Percentiles rank a stretch among this genome's conserved stretches.
Conservation (phyloP, 2,113 vertebrate species). For the Trogon melanurus region DNA sequence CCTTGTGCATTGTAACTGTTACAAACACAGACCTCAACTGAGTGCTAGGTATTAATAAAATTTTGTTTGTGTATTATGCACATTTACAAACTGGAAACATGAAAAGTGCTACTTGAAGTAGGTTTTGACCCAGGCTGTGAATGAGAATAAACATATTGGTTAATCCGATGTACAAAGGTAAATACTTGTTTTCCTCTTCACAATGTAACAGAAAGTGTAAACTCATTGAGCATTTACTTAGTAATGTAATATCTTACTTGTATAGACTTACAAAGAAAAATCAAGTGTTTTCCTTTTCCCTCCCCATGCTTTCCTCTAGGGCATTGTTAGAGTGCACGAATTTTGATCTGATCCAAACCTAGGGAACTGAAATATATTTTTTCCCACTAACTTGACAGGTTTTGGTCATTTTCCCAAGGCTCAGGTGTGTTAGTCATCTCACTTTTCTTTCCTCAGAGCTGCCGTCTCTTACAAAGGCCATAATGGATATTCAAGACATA, state of each 20-base stretch:
- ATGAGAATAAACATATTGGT: background rate
- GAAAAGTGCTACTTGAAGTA: background rate
- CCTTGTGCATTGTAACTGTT: background rate
- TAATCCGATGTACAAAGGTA: background rate
- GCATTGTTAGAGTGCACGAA: background rate
- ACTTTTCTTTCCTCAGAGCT: background rate
- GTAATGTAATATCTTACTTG: background rate
- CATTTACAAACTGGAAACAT: background rate
- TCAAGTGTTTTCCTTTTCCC: constrained; percentile 7
- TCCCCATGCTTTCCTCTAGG: constrained; percentile 31
- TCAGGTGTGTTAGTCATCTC: background rate
- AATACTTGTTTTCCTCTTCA: background rate
- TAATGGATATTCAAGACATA: background rate
- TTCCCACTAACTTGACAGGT: background rate
- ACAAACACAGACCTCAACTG: background rate
- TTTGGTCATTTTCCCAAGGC: background rate
- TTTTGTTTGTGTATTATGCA: background rate
- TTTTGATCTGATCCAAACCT: background rate
- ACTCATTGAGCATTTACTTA: background rate
- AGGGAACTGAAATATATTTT: background rate
- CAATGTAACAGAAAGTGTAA: background rate
- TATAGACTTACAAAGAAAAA: background rate
- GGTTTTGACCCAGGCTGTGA: background rate
- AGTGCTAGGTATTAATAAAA: too few species aligned
- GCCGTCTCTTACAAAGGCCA: background rate